Base-by-base conservation (phyloP, 2,888 invertebrate genomes). In the Formica aserva region DNA sequence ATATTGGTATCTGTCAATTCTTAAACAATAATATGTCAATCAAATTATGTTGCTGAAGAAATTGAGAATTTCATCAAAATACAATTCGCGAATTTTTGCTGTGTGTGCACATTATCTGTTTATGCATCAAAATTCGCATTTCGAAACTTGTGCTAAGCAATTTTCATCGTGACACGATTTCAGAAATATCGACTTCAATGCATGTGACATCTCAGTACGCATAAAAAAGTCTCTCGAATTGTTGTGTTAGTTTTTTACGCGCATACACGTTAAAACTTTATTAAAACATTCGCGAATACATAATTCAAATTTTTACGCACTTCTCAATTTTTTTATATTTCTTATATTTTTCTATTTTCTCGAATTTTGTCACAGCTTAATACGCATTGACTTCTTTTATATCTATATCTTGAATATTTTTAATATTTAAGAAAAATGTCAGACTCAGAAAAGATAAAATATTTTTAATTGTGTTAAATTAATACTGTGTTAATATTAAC, bases 61-160 rank as follows among this genome's bases (percentile, higher is more conserved):
- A 35, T 62, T 18, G 11, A 71, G 57, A 77, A 77, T 83, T 38
- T 11, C 66, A 52, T 71, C 32, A 29, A 81, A 60, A 48, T 48
- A 41, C 26, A 45, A 18, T 11, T 52, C n/a, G n/a, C 26, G 26
- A 29, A 38, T 88, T 88, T 82, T 45, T 76, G 85, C 85, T 86
- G 85, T 72, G 82, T 82, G 63, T 84, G 85, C 90, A 72, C 77
- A 67, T 82, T 55, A 41, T 67, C 45, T 62, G 74, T 80, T 88
- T 86, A 57, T 67, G 82, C 76, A 88, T 45, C 18, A 69, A 69
- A 69, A 76, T 41, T 63, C 15, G 63, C 60, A 84, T 89, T 88
- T 84, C 86, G 67, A 86, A 89, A 90, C 11, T 63, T 1, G 11
- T 4, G 1, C n/a, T 63, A 57, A 66, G 62, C 76, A 62, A 48